Conservation (phyloP, 2,113 vertebrate genomes). For the Dolichallabes microphthalmus region DNA sequence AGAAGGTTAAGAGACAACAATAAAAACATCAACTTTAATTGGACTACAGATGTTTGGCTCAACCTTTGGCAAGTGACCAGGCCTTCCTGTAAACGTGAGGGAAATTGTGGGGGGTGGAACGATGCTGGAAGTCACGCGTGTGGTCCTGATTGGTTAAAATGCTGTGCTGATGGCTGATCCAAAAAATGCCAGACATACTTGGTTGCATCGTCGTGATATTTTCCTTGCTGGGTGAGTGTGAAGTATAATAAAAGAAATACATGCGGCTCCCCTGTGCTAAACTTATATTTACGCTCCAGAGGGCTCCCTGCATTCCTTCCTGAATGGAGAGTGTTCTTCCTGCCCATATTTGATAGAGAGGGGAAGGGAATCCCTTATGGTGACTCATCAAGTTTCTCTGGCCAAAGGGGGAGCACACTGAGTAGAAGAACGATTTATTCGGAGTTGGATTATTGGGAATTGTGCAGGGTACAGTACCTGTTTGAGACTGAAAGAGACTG, state of each 20-base stretch:
- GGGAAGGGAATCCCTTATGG: conserved; percentile 61
- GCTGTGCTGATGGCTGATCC: conserved; percentile 37
- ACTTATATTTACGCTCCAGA: conserved; percentile 45
- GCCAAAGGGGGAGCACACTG: conserved; percentile 43
- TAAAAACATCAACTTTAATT: conserved; percentile 40
- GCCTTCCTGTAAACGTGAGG: conserved; percentile 44
- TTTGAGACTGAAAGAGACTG: conserved; percentile 9
- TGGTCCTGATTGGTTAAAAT: conserved; percentile 51
- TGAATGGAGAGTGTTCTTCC: conserved; percentile 54
- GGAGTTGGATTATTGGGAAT: conserved; percentile 29
- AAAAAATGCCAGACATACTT: conserved; percentile 55
- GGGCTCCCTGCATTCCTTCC: conserved; percentile 57
- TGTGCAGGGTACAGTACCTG: conserved; percentile 23
- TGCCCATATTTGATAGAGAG: conserved; percentile 61
- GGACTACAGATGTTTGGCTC: conserved; percentile 39
- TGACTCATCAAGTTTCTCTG: conserved; percentile 55
- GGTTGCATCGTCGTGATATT: conserved; percentile 39
- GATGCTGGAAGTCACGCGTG: conserved; percentile 41
- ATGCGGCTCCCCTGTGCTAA: conserved; percentile 18
- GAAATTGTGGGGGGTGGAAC: conserved; percentile 22
- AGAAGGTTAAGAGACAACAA: conserved; percentile 22
- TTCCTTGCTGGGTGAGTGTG: conserved; percentile 48
- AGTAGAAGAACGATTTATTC: conserved; percentile 45
- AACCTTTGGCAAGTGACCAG: conserved; percentile 33
- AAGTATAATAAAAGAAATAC: conserved; percentile 39